Evolutionary conservation across 2,113 vertebrate species (phyloP).

Genomic region (Atlantisia rogersi): DNA sequence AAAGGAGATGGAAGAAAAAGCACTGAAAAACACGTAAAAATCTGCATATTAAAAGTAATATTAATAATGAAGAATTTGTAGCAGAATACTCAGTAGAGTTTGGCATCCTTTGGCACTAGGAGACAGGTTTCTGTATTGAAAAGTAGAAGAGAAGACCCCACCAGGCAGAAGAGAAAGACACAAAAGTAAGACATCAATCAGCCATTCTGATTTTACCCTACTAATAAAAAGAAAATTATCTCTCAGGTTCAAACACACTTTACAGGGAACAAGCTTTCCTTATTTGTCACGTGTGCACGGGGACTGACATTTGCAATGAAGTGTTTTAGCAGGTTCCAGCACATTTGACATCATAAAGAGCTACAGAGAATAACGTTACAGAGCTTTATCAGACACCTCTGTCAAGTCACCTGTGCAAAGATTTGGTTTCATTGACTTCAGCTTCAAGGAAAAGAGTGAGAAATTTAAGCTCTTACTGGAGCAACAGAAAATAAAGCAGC

Average conservation of each 20-base stretch:
- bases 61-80: background rate
- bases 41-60: background rate
- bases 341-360: background rate
- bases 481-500: background rate
- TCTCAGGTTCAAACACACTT: background rate
- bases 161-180: background rate
- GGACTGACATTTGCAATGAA: background rate
- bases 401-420: background rate
- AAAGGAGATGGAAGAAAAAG: background rate
- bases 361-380: background rate
- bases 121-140: background rate
- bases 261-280: background rate
- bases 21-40: background rate
- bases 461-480: background rate
- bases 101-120: background rate
- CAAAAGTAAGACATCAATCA: background rate
- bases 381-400: background rate
- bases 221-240: background rate
- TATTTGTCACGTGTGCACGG: background rate
- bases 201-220: background rate
- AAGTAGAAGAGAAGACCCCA: background rate
- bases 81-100: background rate
- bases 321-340: background rate
- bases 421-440: background rate
- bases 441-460: background rate